These are phyloP conservation scores for Theristicus caerulescens DNA, from an alignment of 2,113 vertebrate species.

Conservation along the genomic window DNA sequence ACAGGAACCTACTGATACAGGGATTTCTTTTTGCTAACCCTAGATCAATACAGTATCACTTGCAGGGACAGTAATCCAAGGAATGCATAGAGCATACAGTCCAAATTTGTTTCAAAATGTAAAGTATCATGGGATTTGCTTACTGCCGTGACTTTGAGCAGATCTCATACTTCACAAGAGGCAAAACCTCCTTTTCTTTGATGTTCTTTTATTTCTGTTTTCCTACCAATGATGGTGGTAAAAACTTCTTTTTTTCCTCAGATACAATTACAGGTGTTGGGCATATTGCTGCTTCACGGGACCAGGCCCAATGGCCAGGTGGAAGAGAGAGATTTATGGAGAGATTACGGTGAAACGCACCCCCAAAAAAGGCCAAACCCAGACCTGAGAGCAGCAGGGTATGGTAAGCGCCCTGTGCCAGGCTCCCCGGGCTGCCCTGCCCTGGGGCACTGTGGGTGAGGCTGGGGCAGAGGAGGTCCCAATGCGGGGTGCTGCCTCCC, in stretches of 20 bases:
- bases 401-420: neutral
- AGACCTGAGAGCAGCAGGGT: neutral
- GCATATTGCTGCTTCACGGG: neutral
- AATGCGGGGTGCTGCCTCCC: neutral
- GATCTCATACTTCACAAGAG: neutral
- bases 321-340: neutral
- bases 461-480: neutral
- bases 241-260: neutral
- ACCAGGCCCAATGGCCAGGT: neutral
- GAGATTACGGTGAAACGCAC: neutral
- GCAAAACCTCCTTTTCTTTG: neutral
- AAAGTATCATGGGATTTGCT: neutral
- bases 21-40: neutral
- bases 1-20: neutral
- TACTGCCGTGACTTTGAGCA: neutral
- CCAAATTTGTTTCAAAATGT: neutral
- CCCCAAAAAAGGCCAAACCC: neutral
- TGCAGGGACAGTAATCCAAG: neutral
- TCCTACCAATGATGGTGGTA: neutral
- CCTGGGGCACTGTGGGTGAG: accelerated
- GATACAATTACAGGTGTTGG: neutral
- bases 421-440: neutral
- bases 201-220: neutral
- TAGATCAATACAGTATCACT: neutral
- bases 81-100: neutral